These are phyloP conservation scores for Notarius lentiginosus DNA, from an alignment of 2,113 vertebrate species.

Conservation along the genomic window DNA sequence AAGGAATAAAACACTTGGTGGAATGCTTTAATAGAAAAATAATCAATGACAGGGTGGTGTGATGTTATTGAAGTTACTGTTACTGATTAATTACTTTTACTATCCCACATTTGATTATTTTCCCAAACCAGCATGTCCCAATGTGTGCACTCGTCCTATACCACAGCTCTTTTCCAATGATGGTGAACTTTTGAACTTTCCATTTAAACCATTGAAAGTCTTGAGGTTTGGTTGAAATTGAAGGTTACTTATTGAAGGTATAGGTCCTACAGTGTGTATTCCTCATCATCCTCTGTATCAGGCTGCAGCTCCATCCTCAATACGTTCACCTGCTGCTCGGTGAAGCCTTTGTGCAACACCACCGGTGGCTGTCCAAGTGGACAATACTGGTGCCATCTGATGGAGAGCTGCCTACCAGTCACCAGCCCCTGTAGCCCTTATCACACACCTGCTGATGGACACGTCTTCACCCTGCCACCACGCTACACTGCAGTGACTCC, in stretches of 20 bases:
- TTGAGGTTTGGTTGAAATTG: not conserved
- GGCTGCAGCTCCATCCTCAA: constrained; percentile 73
- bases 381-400: constrained; percentile 76
- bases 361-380: constrained; percentile 72
- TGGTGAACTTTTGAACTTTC: not conserved
- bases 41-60: too few relatives aligned
- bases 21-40: too few relatives aligned
- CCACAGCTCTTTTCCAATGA: too few relatives aligned
- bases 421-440: constrained; percentile 73
- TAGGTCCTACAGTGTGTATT: not conserved
- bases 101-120: too few relatives aligned
- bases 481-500: constrained; percentile 65
- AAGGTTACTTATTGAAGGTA: not conserved
- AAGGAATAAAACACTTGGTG: too few relatives aligned
- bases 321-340: constrained; percentile 75
- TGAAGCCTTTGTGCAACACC: constrained; percentile 72
- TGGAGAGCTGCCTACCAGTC: constrained; percentile 67
- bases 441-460: constrained; percentile 36
- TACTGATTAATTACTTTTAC: too few relatives aligned
- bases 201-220: not conserved
- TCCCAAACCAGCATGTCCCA: too few relatives aligned
- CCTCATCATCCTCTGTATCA: constrained; percentile 39
- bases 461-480: constrained; percentile 61
- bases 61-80: too few relatives aligned
- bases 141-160: too few relatives aligned